Percentiles rank a stretch among this genome's conserved stretches.
Conservation (phyloP, 2,888 invertebrate genomes). For the Dasypogon diadema region DNA sequence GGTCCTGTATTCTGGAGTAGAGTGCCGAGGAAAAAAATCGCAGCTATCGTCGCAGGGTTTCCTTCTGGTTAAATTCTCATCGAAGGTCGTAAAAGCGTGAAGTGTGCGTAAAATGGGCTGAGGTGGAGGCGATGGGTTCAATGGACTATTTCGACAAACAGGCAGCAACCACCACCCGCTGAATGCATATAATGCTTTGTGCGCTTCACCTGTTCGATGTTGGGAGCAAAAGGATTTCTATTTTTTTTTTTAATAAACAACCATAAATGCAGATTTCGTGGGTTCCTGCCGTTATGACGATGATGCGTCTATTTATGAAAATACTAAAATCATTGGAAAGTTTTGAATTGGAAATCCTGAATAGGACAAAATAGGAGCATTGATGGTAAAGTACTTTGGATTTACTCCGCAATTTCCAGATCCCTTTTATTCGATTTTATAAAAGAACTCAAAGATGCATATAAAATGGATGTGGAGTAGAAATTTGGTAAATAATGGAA, state of each 20-base stretch:
- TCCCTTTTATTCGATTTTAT: too few relatives aligned
- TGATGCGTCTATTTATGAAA: constrained; percentile 8
- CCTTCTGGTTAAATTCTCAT: constrained; percentile 41
- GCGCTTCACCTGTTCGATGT: constrained; percentile 15
- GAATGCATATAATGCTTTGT: constrained; percentile 22
- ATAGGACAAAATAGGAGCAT: not conserved
- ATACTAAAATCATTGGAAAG: constrained; percentile 29
- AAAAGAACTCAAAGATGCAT: too few relatives aligned
- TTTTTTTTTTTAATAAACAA: constrained; percentile 25
- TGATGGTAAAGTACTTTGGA: not conserved
- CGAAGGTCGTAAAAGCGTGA: constrained; percentile 44
- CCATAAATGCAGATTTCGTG: constrained; percentile 47
- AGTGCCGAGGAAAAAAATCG: constrained; percentile 15
- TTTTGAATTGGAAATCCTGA: constrained; percentile 13
- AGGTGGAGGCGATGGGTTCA: not conserved
- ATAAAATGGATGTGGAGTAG: too few relatives aligned
- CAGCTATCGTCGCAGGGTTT: constrained; percentile 29
- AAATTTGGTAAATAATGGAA: too few relatives aligned
- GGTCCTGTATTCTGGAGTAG: not conserved
- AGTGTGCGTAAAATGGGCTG: constrained; percentile 27
- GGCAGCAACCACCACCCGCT: constrained; percentile 20
- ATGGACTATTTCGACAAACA: constrained; percentile 38
- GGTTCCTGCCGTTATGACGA: constrained; percentile 29
- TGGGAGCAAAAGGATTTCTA: not conserved
- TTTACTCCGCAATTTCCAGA: too few relatives aligned